Conservation (phyloP, 1,140 invertebrate species). For the Orchestia grillus region DNA sequence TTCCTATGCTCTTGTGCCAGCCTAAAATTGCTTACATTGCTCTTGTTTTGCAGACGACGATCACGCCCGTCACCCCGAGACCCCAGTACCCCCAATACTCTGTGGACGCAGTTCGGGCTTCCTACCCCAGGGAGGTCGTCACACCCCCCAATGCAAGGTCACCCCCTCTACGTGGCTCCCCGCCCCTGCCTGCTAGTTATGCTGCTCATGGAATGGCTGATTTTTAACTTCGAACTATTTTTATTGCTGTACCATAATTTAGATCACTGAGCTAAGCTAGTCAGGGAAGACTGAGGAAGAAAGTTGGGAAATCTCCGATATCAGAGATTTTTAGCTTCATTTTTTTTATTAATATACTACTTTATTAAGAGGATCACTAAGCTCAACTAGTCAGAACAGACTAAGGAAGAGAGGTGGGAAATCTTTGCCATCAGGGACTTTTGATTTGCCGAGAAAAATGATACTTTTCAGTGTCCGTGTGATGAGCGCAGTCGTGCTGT, state of each 20-base stretch:
- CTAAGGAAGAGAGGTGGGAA: too few relatives aligned
- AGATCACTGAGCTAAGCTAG: not conserved
- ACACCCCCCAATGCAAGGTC: slow-evolving; percentile 47
- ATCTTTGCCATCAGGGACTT: too few relatives aligned
- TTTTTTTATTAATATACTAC: not conserved
- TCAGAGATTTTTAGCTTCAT: not conserved
- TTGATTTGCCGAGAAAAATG: too few relatives aligned
- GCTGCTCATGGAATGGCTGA: not conserved
- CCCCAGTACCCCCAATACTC: slow-evolving; percentile 57
- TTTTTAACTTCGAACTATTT: not conserved
- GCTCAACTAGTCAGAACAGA: not conserved
- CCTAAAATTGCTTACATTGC: not conserved
- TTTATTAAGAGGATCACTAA: not conserved
- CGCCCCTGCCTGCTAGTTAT: not conserved
- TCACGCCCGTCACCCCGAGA: slow-evolving; percentile 62
- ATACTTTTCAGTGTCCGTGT: too few relatives aligned
- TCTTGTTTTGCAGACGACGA: slow-evolving; percentile 54
- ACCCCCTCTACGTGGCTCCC: slow-evolving; percentile 15
- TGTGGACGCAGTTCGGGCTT: not conserved
- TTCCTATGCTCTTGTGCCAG: too few relatives aligned
- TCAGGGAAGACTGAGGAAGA: too few relatives aligned
- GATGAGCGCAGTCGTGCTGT: too few relatives aligned
- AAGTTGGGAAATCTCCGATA: too few relatives aligned
- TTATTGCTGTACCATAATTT: not conserved
- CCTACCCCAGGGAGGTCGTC: slow-evolving; percentile 49